Percentiles rank a stretch among this genome's conserved stretches.
Evolutionary conservation across 2,797 vertebrate genomes (phyloP).

Genomic region (Hypotaenidia okinawae): DNA sequence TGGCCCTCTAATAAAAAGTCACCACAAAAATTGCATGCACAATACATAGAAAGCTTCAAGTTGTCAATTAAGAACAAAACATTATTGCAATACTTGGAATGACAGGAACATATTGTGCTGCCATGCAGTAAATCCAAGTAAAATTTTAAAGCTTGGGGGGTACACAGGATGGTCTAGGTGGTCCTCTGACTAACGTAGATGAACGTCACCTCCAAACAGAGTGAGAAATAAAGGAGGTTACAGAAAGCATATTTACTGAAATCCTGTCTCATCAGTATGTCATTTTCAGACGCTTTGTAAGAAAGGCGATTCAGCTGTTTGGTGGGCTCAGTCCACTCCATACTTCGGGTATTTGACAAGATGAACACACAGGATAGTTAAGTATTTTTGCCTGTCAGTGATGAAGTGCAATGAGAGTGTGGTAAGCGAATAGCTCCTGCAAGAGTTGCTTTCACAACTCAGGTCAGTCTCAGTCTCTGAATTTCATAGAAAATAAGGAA

Average conservation of each 20-base stretch:
- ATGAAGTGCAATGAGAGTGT: background rate
- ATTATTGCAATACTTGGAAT: background rate
- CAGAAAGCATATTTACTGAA: background rate
- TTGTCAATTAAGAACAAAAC: constrained; percentile 25
- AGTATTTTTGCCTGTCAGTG: background rate
- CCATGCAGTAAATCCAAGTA: background rate
- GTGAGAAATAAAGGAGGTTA: background rate
- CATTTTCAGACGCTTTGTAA: background rate
- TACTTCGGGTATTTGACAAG: background rate
- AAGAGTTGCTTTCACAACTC: background rate
- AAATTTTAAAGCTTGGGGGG: background rate
- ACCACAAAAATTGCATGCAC: background rate
- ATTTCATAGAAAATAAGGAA: background rate
- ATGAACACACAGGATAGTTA: background rate
- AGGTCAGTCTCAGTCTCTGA: background rate
- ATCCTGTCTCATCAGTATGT: background rate
- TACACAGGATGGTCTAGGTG: background rate
- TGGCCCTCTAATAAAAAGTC: background rate
- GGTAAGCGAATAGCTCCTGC: background rate
- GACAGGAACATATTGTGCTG: constrained; percentile 2
- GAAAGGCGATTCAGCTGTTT: background rate
- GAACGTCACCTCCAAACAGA: background rate
- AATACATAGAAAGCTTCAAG: background rate
- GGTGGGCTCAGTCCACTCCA: background rate
- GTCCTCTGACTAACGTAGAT: background rate